Base-by-base conservation (phyloP, 2,888 invertebrate genomes). In the Crocallis elinguaria region DNA sequence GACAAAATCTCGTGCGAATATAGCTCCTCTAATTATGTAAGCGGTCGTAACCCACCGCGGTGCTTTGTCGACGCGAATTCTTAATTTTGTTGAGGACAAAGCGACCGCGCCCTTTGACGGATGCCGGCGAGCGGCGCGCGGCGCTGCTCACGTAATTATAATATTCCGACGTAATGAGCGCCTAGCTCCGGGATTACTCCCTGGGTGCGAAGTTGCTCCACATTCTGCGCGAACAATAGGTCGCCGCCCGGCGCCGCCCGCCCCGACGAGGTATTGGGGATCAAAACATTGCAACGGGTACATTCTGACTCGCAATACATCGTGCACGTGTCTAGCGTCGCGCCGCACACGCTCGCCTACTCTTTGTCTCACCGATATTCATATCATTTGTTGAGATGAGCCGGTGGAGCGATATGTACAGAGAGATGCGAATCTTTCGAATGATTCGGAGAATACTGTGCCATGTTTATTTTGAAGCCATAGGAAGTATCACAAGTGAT, bases 41-140 rank as follows among this genome's bases (percentile, higher is more conserved):
- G 27, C 17, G 27, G 17, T 36, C 35, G 12, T 9, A 9, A 27
- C 35, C 25, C 11, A 35, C 35, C 9, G 13, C 21, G 21, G 25
- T 8, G 35, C 36, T 27, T 4, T 23, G 38, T 32, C 23, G 30
- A 16, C 23, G 32, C 30, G 16, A 38, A 30, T 38, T 38, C 16
- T 13, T 46, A 30, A 38, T 46, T 21, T 30, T 32, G 37, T 36
- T 21, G 19, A n/a, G 39, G 39, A 46, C 46, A 37, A 46, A 37
- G 32, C 23, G 30, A 11, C 37, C 16, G 32, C 19, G 32, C 21
- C 32, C 16, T 19, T 9, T 33, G 33, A 27, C 41, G 13, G 17
- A 23, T 19, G 12, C 3, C 41, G 12, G 17, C 17, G 29, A 9
- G 42, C 2, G n/a, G 11, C 16, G 19, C 14, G 39, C 17, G 39